A percentile compares a stretch with the other conserved stretches of the same genome.
Evolutionary conservation across 2,797 vertebrate species (phyloP).

Genomic region (Podarcis lilfordi): DNA sequence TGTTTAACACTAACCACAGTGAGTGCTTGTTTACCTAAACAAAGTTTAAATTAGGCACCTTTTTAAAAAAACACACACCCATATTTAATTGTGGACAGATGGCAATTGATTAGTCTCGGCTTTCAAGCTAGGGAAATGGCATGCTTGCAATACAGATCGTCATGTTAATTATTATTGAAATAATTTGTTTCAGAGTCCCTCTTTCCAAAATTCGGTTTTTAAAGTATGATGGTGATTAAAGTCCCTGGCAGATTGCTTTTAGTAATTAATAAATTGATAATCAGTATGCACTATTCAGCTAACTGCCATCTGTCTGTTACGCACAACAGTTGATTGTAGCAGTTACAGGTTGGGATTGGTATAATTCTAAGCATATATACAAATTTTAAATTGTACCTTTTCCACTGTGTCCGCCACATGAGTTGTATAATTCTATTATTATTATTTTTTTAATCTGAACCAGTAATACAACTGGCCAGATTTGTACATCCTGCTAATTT

Average conservation of each 20-base stretch:
- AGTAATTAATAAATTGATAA: constrained; percentile 76
- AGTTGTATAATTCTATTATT: neutral
- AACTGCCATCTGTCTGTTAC: constrained; percentile 73
- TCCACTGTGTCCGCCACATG: neutral
- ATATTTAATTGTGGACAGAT: constrained; percentile 59
- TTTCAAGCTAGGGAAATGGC: constrained; percentile 62
- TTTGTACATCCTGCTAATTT: too few species aligned
- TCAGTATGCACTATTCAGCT: constrained; percentile 71
- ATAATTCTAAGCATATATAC: neutral
- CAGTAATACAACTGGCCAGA: too few species aligned
- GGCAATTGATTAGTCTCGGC: constrained; percentile 57
- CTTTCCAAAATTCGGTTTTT: constrained; percentile 68
- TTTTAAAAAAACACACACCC: constrained; percentile 20
- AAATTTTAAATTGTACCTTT: neutral
- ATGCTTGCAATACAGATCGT: constrained; percentile 67
- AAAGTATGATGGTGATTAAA: constrained; percentile 64
- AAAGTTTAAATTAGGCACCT: constrained; percentile 50
- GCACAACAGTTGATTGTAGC: constrained; percentile 61
- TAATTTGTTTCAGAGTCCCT: constrained; percentile 72
- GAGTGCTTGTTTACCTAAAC: constrained; percentile 47
- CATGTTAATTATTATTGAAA: constrained; percentile 72
- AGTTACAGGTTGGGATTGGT: constrained; percentile 20
- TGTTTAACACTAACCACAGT: constrained; percentile 21
- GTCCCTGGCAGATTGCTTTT: constrained; percentile 72
- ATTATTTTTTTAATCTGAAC: neutral